Conservation (phyloP, 2,797 vertebrate genomes). For the Scolopax bukidnonensis region DNA sequence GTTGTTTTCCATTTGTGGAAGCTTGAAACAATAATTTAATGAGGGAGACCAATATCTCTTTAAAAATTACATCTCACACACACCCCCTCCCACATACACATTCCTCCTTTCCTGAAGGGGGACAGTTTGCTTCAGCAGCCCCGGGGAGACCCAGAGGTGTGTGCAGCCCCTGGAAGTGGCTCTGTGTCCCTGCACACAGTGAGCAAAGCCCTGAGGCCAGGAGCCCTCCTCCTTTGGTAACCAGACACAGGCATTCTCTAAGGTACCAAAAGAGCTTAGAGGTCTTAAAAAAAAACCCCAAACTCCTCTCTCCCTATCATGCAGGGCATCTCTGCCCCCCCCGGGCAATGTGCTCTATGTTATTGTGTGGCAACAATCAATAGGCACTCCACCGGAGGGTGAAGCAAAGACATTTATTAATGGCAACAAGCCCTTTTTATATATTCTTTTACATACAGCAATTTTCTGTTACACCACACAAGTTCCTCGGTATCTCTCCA, state of each 20-base stretch:
- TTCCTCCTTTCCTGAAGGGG: neutral
- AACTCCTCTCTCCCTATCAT: neutral
- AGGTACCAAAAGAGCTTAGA: neutral
- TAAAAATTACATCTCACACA: neutral
- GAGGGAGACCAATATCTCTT: neutral
- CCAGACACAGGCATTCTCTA: neutral
- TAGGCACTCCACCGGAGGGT: too few relatives aligned
- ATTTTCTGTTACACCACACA: too few relatives aligned
- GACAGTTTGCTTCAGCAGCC: neutral
- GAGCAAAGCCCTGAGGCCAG: neutral
- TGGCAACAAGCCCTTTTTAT: too few relatives aligned
- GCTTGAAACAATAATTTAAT: neutral
- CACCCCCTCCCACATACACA: rapidly evolving
- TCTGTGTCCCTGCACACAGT: neutral
- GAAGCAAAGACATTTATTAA: too few relatives aligned
- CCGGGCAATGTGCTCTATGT: neutral
- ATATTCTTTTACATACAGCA: too few relatives aligned
- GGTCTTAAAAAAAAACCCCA: neutral
- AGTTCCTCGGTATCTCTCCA: too few relatives aligned
- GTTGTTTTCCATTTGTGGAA: neutral
- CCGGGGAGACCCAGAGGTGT: rapidly evolving
- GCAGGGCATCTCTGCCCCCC: neutral
- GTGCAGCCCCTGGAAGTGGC: neutral
- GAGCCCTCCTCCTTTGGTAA: neutral
- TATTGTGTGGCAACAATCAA: too few relatives aligned